Percentiles rank a stretch among this genome's conserved stretches.
These are phyloP conservation scores for Myotis findleyi DNA, from an alignment of 2,797 vertebrate species.

Conservation along the genomic window DNA sequence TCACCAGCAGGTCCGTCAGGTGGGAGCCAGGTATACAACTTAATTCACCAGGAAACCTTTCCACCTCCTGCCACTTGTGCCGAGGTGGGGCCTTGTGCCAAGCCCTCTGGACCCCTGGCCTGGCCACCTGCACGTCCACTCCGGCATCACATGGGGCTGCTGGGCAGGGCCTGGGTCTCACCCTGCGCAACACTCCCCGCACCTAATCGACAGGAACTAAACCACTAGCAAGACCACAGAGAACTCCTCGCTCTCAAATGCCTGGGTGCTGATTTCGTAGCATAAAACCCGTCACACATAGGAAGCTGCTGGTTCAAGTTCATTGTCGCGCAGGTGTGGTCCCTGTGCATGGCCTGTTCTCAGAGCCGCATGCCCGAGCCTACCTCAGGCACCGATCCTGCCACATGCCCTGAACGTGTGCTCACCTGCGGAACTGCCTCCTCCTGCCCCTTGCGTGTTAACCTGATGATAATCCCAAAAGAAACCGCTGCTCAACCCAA, in stretches of 20 bases:
- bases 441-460: neutral
- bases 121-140: neutral
- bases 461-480: neutral
- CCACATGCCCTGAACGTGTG: neutral
- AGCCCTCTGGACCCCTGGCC: neutral
- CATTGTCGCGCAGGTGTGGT: rapidly evolving
- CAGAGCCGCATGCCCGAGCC: neutral
- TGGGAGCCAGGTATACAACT: neutral
- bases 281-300: neutral
- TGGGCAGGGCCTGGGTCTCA: neutral
- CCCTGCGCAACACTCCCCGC: too few relatives aligned
- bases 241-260: neutral
- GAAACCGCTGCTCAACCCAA: neutral
- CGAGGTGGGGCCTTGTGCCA: neutral
- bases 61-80: neutral
- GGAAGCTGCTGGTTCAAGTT: neutral
- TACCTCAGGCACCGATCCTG: neutral
- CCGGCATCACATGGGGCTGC: rapidly evolving
- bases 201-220: neutral
- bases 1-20: too few relatives aligned
- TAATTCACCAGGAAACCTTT: neutral
- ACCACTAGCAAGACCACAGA: neutral
- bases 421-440: neutral
- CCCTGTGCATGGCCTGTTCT: neutral
- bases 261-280: too few relatives aligned